Conservation (phyloP, 2,113 vertebrate genomes). For the Craseonycteris thonglongyai region DNA sequence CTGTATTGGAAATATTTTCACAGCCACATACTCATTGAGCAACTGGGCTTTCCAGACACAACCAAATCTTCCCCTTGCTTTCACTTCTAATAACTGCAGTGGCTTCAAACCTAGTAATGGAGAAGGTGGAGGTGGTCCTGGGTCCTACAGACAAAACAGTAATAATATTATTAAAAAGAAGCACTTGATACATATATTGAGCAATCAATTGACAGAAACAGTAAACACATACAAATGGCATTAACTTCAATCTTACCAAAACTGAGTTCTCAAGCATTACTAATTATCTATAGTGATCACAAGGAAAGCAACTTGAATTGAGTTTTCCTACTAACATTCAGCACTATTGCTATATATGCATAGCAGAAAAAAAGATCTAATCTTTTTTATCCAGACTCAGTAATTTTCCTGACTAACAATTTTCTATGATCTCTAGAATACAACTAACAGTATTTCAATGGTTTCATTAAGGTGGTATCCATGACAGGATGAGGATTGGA, state of each 20-base stretch:
- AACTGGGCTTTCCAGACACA: conserved; percentile 99
- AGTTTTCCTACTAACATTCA: not conserved
- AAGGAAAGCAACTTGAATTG: conserved; percentile 14
- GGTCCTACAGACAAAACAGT: conserved; percentile 82
- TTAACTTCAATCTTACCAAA: conserved; percentile 16
- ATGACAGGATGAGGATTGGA: not conserved
- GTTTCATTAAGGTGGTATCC: not conserved
- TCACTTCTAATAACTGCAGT: conserved; percentile 94
- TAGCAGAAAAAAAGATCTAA: not conserved
- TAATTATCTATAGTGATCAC: not conserved
- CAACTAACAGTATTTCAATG: not conserved
- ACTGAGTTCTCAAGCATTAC: conserved; percentile 10
- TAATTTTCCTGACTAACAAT: conserved; percentile 8
- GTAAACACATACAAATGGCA: not conserved
- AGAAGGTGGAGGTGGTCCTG: conserved; percentile 92
- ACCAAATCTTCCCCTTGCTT: conserved; percentile 96
- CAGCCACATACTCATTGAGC: conserved; percentile 93
- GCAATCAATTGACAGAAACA: conserved; percentile 19
- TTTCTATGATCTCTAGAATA: not conserved
- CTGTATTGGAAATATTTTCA: conserved; percentile 99
- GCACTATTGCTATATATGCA: not conserved
- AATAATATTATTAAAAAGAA: conserved; percentile 17
- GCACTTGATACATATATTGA: not conserved
- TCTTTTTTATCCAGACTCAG: not conserved
- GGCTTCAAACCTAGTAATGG: conserved; percentile 94